Conservation (phyloP, 2,888 invertebrate genomes). For the Cataglyphis rosenhaueri region DNA sequence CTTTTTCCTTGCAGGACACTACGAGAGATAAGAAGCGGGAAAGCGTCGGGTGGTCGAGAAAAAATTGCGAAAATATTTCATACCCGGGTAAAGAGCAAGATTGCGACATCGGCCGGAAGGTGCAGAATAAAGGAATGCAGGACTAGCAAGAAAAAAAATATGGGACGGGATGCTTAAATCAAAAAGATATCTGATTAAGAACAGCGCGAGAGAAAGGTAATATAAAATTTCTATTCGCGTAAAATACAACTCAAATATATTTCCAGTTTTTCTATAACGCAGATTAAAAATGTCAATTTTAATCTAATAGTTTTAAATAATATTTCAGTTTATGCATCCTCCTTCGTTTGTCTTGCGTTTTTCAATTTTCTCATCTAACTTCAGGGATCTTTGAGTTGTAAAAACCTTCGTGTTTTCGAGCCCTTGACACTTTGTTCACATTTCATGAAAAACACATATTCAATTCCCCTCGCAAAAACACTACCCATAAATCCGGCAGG, state of each 20-base stretch:
- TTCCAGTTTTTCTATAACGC: background rate
- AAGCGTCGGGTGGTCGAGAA: conserved; percentile 29
- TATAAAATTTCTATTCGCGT: conserved; percentile 1
- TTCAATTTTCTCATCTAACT: background rate
- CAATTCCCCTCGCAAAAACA: conserved; percentile 41
- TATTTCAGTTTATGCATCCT: background rate
- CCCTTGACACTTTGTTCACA: conserved; percentile 20
- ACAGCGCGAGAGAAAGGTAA: conserved; percentile 41
- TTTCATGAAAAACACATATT: conserved; percentile 41
- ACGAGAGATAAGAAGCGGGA: conserved; percentile 41
- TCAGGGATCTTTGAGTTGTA: background rate
- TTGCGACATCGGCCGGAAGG: conserved; percentile 45
- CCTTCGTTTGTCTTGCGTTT: background rate
- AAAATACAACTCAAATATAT: background rate
- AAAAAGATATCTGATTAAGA: conserved; percentile 63
- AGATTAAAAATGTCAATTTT: background rate
- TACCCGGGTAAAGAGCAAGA: conserved; percentile 48
- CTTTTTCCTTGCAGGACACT: conserved; percentile 35
- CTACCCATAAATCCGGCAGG: conserved; percentile 32
- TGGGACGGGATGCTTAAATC: conserved; percentile 46
- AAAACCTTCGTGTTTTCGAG: background rate
- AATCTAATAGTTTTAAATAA: background rate
- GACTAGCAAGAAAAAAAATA: conserved; percentile 27
- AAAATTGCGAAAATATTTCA: conserved; percentile 65
- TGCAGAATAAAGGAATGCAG: conserved; percentile 31